Percentiles rank a stretch among this genome's conserved stretches.
phyloP scores from a whole-genome alignment of 2,113 vertebrate species.

The Macaca nemestrina region DNA sequence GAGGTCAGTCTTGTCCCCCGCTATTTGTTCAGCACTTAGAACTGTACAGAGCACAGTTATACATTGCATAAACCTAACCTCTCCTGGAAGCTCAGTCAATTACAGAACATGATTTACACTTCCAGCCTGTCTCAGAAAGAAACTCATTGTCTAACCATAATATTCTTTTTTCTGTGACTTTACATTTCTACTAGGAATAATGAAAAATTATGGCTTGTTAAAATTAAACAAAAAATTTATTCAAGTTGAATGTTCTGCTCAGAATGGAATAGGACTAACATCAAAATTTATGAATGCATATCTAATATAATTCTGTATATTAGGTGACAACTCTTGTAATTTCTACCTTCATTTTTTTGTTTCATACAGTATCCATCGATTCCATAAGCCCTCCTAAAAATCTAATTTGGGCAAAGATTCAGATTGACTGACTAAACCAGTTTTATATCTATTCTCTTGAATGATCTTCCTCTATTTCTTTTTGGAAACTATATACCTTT shows the following conservation, averaged over 20 bases:
- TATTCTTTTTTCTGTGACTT: background rate
- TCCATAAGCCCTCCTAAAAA: constrained; percentile 6
- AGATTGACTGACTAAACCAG: background rate
- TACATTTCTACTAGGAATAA: background rate
- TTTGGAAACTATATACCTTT: background rate
- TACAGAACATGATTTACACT: background rate
- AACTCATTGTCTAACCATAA: background rate
- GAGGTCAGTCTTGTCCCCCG: background rate
- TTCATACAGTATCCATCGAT: background rate
- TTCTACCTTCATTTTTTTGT: background rate
- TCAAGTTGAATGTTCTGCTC: background rate
- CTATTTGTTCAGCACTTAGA: background rate
- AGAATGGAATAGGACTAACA: background rate
- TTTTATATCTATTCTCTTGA: background rate
- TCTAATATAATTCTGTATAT: background rate
- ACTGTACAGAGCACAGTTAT: background rate
- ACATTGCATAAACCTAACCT: background rate
- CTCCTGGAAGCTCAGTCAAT: background rate
- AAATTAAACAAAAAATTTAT: background rate
- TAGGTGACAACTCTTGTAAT: background rate
- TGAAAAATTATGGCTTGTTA: background rate
- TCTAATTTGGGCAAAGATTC: background rate
- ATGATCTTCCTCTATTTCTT: background rate
- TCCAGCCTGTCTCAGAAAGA: background rate
- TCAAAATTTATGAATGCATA: background rate